Evolutionary conservation across 2,888 invertebrate genomes (phyloP).

Genomic region (Antheraea assamensis): DNA sequence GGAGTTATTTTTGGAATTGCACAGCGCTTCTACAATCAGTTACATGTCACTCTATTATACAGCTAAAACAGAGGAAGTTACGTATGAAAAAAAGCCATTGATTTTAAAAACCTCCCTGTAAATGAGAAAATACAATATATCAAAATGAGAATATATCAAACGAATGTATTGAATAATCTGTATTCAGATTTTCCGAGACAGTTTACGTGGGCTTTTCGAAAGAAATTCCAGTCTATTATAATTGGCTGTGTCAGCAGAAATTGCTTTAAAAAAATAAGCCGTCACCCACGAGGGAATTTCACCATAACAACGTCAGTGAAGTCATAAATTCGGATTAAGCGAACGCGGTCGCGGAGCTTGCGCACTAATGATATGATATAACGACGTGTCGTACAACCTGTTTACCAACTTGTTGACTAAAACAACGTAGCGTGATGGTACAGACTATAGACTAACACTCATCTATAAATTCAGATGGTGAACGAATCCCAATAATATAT

Average conservation of each 20-base stretch:
- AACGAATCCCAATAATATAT: too few relatives aligned
- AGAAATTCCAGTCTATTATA: background rate
- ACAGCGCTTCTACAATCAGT: too few relatives aligned
- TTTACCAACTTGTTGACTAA: conserved; percentile 26
- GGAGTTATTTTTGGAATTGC: too few relatives aligned
- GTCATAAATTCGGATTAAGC: conserved; percentile 38
- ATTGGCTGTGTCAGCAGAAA: background rate
- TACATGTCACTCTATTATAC: too few relatives aligned
- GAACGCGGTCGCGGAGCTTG: conserved; percentile 25
- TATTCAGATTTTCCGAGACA: too few relatives aligned
- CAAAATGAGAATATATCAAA: too few relatives aligned
- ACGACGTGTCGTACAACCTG: conserved; percentile 31
- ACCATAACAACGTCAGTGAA: conserved; percentile 26
- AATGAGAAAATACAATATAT: too few relatives aligned
- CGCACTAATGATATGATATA: conserved; percentile 37
- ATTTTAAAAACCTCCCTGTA: too few relatives aligned
- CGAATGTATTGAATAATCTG: too few relatives aligned
- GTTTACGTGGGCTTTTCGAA: background rate
- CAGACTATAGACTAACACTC: background rate
- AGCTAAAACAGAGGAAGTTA: too few relatives aligned
- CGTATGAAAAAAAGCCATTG: too few relatives aligned
- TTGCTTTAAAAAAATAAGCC: background rate
- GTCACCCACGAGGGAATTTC: conserved; percentile 13
- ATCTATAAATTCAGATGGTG: too few relatives aligned
- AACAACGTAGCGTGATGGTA: background rate